phyloP scores from a whole-genome alignment of 2,888 invertebrate species.

The Erebia palarica region DNA sequence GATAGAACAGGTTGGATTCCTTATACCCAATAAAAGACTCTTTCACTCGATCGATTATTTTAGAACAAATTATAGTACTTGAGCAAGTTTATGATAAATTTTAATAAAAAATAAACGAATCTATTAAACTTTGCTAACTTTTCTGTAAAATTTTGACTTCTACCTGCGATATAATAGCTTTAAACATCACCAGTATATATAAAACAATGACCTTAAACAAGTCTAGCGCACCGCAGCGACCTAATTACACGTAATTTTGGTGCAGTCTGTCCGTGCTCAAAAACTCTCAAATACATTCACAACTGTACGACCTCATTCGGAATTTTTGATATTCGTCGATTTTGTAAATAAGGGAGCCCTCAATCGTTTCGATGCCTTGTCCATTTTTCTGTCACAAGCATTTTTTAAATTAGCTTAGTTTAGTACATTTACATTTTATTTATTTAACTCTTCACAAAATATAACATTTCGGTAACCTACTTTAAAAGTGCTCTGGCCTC shows the following conservation, averaged over 20 bases:
- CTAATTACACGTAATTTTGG: constrained; percentile 35
- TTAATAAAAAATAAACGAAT: no score
- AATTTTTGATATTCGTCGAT: neutral
- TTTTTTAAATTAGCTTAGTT: neutral
- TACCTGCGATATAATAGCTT: neutral
- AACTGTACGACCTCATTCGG: neutral
- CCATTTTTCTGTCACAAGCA: no score
- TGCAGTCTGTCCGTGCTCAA: constrained; percentile 17
- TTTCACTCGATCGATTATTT: no score
- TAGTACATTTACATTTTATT: neutral
- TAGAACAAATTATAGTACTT: no score
- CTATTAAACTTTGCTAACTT: neutral
- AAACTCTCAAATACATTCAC: constrained; percentile 3
- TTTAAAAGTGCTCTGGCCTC: neutral
- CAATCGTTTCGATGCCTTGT: no score
- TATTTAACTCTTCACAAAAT: neutral
- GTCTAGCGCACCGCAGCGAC: constrained; percentile 22
- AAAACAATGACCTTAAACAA: constrained; percentile 18
- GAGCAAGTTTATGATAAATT: no score
- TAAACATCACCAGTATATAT: neutral
- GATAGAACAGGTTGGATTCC: no score
- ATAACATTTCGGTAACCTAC: neutral
- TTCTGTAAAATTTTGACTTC: neutral
- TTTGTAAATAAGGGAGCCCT: no score
- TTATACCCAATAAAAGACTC: no score